These are phyloP conservation scores for Platorchestia sp. DNA, from an alignment of 1,140 invertebrate genomes.

Conservation along the genomic window DNA sequence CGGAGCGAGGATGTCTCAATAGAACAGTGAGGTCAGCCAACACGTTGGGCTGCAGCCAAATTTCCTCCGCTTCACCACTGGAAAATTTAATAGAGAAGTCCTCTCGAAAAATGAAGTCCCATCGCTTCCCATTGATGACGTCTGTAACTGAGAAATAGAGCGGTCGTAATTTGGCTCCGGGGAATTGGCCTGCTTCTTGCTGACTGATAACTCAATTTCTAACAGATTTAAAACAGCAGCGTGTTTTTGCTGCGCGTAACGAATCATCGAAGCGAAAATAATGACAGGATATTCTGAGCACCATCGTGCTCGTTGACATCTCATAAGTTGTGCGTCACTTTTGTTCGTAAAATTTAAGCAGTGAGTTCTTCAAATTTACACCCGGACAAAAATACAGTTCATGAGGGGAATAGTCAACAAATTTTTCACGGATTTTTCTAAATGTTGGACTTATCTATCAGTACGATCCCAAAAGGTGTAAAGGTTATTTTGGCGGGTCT, in stretches of 20 bases:
- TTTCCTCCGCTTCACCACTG: background rate
- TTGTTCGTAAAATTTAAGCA: no score
- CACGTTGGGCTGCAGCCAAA: slow-evolving; percentile 45
- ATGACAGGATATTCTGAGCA: no score
- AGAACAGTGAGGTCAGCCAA: background rate
- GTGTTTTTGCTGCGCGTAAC: background rate
- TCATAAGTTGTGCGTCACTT: no score
- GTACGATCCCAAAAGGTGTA: no score
- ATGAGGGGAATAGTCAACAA: no score
- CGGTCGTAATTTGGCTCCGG: background rate
- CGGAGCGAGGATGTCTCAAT: slow-evolving; percentile 18
- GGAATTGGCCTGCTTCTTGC: background rate
- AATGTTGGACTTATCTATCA: no score
- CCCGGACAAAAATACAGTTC: no score
- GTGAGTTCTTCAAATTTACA: no score
- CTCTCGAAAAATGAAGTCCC: slow-evolving; percentile 9
- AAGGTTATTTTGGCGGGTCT: no score
- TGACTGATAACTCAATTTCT: background rate
- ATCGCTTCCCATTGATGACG: background rate
- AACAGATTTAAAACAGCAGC: background rate
- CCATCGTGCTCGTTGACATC: no score
- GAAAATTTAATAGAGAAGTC: background rate
- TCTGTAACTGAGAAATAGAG: background rate
- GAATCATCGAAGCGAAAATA: background rate
- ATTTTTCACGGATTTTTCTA: no score